Evolutionary conservation across 2,888 invertebrate species (phyloP).

Genomic region (Criorhina ranunculi): DNA sequence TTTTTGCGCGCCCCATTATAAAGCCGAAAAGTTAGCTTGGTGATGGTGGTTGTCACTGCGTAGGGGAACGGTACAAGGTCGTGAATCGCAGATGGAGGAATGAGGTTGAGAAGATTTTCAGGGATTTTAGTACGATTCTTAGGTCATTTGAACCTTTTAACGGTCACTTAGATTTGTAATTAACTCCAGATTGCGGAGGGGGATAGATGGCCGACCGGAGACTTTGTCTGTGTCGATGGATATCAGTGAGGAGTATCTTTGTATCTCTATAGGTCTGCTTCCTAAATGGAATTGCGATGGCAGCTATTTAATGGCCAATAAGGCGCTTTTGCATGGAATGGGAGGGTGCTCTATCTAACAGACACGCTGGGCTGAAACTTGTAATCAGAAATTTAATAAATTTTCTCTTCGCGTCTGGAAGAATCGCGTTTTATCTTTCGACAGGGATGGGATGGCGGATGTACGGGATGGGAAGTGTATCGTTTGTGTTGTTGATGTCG

Average conservation of each 20-base stretch:
- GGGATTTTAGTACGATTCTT: slow-evolving; percentile 55
- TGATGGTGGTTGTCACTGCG: slow-evolving; percentile 7
- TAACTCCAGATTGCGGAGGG: slow-evolving; percentile 47
- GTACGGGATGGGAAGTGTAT: not conserved
- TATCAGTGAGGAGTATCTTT: slow-evolving; percentile 21
- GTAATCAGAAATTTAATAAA: slow-evolving; percentile 67
- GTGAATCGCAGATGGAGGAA: slow-evolving; percentile 14
- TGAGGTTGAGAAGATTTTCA: slow-evolving; percentile 28
- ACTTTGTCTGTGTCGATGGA: slow-evolving; percentile 10
- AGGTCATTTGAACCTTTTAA: slow-evolving; percentile 70
- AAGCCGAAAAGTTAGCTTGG: slow-evolving; percentile 37
- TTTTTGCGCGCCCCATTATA: slow-evolving; percentile 51
- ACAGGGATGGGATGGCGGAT: not conserved
- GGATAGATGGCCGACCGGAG: slow-evolving; percentile 14
- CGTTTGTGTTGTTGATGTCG: slow-evolving; percentile 1
- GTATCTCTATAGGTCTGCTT: not conserved
- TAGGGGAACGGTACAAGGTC: not conserved
- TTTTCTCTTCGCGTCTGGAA: slow-evolving; percentile 33
- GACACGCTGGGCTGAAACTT: slow-evolving; percentile 38
- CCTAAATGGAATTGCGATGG: slow-evolving; percentile 47
- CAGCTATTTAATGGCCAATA: slow-evolving; percentile 48
- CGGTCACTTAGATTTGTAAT: slow-evolving; percentile 76
- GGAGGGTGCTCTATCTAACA: slow-evolving; percentile 6
- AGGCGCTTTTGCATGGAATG: not conserved
- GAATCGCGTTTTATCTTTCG: slow-evolving; percentile 46